phyloP scores from a whole-genome alignment of 2,888 invertebrate species.

The Dicycla oo region DNA sequence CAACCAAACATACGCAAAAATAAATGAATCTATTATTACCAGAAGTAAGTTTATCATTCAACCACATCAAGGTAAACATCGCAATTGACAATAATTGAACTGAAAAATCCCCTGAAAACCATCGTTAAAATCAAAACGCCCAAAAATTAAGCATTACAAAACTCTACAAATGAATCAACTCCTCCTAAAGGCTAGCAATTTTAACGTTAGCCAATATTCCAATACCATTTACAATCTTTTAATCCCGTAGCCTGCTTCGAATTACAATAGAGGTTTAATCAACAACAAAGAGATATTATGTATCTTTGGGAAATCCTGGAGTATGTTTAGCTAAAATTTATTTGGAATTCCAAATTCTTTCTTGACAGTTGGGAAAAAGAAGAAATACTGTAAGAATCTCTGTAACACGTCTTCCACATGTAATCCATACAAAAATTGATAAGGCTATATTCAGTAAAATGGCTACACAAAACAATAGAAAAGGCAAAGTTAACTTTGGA shows the following conservation, averaged over 20 bases:
- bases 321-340: no score
- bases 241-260: conserved; percentile 56
- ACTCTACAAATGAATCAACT: conserved; percentile 60
- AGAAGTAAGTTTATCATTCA: background rate
- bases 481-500: background rate
- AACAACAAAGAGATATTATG: conserved; percentile 47
- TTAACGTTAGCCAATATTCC: conserved; percentile 61
- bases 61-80: background rate
- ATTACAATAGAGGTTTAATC: conserved; percentile 68
- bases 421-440: background rate
- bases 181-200: conserved; percentile 58
- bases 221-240: conserved; percentile 59
- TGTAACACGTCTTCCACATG: no score
- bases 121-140: conserved; percentile 25
- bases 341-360: background rate
- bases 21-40: no score
- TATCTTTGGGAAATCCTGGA: background rate
- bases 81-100: background rate
- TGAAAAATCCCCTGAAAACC: background rate
- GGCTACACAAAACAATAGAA: background rate
- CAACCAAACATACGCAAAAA: no score
- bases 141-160: conserved; percentile 57
- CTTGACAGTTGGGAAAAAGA: background rate
- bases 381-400: accelerated
- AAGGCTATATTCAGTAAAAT: background rate